Evolutionary conservation across 30 jellyfish, hydroid and myxozoan species (phyloP).

Genomic region (Aurelia aurita): DNA sequence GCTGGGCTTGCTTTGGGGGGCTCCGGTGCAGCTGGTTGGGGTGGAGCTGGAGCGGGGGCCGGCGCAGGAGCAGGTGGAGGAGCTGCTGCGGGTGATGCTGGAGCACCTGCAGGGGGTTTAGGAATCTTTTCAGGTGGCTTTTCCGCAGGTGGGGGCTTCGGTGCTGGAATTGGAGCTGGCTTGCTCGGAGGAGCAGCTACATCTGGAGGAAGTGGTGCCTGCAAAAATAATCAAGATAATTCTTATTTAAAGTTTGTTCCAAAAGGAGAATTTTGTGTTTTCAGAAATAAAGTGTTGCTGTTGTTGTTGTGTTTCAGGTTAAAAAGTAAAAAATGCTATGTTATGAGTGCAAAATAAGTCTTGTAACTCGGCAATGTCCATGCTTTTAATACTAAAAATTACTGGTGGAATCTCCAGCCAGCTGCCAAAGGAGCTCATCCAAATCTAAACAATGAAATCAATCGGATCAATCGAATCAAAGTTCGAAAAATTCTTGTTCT

Average conservation of each 20-base stretch:
- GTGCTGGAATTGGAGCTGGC: not conserved
- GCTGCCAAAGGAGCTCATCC: too few species aligned
- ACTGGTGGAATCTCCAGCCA: too few species aligned
- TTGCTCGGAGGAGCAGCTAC: conserved; percentile 11
- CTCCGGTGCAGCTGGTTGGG: not conserved
- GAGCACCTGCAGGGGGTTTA: conserved; percentile 28
- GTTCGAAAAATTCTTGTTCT: too few species aligned
- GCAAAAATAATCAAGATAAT: not conserved
- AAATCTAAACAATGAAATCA: too few species aligned
- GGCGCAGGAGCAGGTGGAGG: conserved; percentile 32
- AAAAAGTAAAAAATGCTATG: too few species aligned
- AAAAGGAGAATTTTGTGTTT: not conserved
- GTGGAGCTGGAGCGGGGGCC: too few species aligned
- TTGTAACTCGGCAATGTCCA: too few species aligned
- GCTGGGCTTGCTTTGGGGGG: conserved; percentile 51
- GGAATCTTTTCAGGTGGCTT: conserved; percentile 42
- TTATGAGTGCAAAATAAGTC: too few species aligned
- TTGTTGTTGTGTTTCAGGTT: too few species aligned
- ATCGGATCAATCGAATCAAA: too few species aligned
- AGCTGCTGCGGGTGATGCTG: conserved; percentile 56
- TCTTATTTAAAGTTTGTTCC: not conserved
- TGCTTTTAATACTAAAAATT: too few species aligned
- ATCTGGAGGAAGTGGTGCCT: conserved; percentile 23
- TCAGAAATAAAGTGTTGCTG: conserved; percentile 2
- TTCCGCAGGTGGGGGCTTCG: conserved; percentile 41